A percentile compares a stretch with the other conserved stretches of the same genome.
These are phyloP conservation scores for Macrobrachium nipponense DNA, from an alignment of 1,140 invertebrate genomes.

Conservation along the genomic window DNA sequence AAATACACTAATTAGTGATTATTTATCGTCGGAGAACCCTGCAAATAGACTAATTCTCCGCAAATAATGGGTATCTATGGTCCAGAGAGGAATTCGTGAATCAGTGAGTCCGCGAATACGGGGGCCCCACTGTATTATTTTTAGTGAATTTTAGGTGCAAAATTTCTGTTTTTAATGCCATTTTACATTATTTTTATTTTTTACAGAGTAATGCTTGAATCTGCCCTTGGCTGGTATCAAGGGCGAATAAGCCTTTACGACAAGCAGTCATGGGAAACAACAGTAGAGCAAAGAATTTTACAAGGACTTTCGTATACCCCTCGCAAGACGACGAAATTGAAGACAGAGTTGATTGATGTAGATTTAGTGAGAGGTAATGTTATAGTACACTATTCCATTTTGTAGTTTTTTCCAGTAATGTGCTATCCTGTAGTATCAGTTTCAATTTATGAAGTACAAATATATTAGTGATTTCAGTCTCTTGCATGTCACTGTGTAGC, in stretches of 20 bases:
- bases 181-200: not conserved
- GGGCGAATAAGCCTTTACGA: slow-evolving; percentile 96
- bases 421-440: not conserved
- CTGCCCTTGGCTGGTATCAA: slow-evolving; percentile 79
- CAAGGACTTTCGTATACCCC: slow-evolving; percentile 87
- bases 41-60: too few species aligned
- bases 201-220: slow-evolving; percentile 51
- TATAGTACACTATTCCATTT: not conserved
- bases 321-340: slow-evolving; percentile 86
- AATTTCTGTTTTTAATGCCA: too few species aligned
- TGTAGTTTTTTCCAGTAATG: not conserved
- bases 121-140: too few species aligned
- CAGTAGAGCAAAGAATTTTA: slow-evolving; percentile 88
- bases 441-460: slow-evolving; percentile 12
- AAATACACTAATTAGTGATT: too few species aligned
- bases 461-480: too few species aligned
- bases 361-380: slow-evolving; percentile 86
- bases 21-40: too few species aligned
- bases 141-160: too few species aligned
- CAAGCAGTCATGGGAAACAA: slow-evolving; percentile 96
- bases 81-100: too few species aligned
- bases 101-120: too few species aligned
- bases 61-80: too few species aligned
- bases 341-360: slow-evolving; percentile 94
- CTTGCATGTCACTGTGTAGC: too few species aligned